Conservation (phyloP, 2,888 invertebrate species). For the Poecilobothrus nobilitatus region DNA sequence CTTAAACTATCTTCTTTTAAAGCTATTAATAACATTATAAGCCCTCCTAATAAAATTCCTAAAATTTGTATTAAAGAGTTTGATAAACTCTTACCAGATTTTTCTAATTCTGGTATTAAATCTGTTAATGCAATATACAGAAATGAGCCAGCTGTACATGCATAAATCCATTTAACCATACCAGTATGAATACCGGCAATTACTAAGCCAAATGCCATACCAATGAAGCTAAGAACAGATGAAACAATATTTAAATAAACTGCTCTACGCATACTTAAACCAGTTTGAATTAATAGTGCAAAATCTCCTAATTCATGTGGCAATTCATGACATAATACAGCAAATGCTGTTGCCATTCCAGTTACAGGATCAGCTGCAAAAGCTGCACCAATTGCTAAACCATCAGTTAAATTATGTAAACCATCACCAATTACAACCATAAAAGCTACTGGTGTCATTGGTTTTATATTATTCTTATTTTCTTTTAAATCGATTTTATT, state of each 20-base stretch:
- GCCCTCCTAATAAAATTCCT: constrained; percentile 59
- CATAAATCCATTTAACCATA: constrained; percentile 68
- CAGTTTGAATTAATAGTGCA: constrained; percentile 67
- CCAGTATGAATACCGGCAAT: constrained; percentile 50
- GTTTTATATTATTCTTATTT: constrained; percentile 37
- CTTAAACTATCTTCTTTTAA: constrained; percentile 53
- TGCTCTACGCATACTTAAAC: constrained; percentile 63
- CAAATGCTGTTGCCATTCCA: constrained; percentile 66
- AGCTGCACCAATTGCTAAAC: constrained; percentile 71
- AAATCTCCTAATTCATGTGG: constrained; percentile 78
- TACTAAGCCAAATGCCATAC: constrained; percentile 61
- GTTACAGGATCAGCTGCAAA: constrained; percentile 64
- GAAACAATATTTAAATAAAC: constrained; percentile 65
- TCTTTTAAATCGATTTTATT: constrained; percentile 35
- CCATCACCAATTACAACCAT: constrained; percentile 76
- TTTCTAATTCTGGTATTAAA: constrained; percentile 59
- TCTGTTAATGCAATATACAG: constrained; percentile 73
- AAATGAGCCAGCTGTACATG: constrained; percentile 71
- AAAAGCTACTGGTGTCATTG: constrained; percentile 60
- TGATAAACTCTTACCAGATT: constrained; percentile 47
- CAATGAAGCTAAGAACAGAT: constrained; percentile 66
- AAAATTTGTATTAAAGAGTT: constrained; percentile 54
- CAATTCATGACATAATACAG: constrained; percentile 71
- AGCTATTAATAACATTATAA: constrained; percentile 67
- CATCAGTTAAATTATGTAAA: constrained; percentile 71